Percentiles rank a stretch among this genome's conserved stretches.
These are phyloP conservation scores for Mythimna albipuncta DNA, from an alignment of 2,888 invertebrate species.

Conservation along the genomic window DNA sequence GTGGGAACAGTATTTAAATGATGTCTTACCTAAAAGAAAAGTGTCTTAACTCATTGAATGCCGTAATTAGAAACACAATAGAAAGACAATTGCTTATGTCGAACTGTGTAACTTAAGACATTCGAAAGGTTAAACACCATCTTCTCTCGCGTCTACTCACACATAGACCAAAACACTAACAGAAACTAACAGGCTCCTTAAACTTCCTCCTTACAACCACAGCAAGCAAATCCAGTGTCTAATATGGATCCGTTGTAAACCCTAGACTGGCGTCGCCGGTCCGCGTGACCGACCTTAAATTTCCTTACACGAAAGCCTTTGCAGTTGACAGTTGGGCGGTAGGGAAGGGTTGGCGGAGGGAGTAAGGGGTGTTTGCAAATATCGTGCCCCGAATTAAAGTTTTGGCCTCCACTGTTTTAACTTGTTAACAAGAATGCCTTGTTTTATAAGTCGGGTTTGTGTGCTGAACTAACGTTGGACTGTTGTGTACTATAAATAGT, in stretches of 20 bases:
- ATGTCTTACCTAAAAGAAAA: too few species aligned
- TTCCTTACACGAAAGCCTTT: constrained; percentile 84
- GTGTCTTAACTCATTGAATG: too few species aligned
- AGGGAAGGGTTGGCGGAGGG: constrained; percentile 41
- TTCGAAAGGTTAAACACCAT: too few species aligned
- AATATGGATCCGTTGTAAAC: constrained; percentile 57
- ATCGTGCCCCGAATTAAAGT: constrained; percentile 83
- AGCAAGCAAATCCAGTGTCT: constrained; percentile 54
- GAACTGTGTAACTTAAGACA: too few species aligned
- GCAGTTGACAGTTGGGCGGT: constrained; percentile 83
- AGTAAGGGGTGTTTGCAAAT: constrained; percentile 76
- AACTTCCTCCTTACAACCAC: constrained; percentile 7
- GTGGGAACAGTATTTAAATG: too few species aligned
- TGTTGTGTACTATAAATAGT: constrained; percentile 6
- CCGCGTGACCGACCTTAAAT: constrained; percentile 83
- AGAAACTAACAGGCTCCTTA: constrained; percentile 8
- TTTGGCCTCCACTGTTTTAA: constrained; percentile 76
- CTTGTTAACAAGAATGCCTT: constrained; percentile 74
- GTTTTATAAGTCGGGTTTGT: constrained; percentile 51
- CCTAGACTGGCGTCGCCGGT: constrained; percentile 68
- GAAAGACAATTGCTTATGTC: too few species aligned
- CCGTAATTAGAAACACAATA: too few species aligned
- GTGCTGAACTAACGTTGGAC: constrained; percentile 22
- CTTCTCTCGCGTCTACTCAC: not conserved
- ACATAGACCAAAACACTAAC: not conserved